Conservation (phyloP, 2,888 invertebrate species). For the Heterodera filipjevi region DNA sequence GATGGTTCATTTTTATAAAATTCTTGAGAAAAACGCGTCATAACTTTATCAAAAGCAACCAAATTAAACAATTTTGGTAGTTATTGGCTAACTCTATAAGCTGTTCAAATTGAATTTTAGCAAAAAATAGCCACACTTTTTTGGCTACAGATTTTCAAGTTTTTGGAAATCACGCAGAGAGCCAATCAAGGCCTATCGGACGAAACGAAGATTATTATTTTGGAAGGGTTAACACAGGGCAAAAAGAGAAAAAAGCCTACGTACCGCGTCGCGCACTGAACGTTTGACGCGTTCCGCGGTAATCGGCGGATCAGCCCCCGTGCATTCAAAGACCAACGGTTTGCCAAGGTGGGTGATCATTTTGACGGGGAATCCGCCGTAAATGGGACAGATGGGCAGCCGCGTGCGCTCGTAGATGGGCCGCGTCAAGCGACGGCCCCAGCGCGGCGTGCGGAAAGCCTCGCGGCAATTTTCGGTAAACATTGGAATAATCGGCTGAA, state of each 20-base stretch:
- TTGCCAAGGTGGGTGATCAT: conserved; percentile 63
- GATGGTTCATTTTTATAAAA: neutral
- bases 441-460: conserved; percentile 79
- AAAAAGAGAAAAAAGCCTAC: no score
- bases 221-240: no score
- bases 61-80: no score
- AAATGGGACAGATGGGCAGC: conserved; percentile 88
- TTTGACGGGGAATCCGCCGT: conserved; percentile 97
- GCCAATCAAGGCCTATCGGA: no score
- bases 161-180: no score
- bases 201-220: no score
- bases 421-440: conserved; percentile 69
- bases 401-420: conserved; percentile 82
- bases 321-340: conserved; percentile 49
- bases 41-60: no score
- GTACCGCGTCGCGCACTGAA: conserved; percentile 19
- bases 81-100: no score
- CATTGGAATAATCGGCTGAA: conserved; percentile 88
- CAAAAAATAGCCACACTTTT: no score
- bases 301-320: neutral
- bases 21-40: no score
- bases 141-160: no score
- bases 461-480: conserved; percentile 95
- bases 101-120: no score
- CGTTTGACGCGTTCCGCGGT: conserved; percentile 28